phyloP scores from a whole-genome alignment of 1,140 invertebrate genomes.

The Drosophila mauritiana region DNA sequence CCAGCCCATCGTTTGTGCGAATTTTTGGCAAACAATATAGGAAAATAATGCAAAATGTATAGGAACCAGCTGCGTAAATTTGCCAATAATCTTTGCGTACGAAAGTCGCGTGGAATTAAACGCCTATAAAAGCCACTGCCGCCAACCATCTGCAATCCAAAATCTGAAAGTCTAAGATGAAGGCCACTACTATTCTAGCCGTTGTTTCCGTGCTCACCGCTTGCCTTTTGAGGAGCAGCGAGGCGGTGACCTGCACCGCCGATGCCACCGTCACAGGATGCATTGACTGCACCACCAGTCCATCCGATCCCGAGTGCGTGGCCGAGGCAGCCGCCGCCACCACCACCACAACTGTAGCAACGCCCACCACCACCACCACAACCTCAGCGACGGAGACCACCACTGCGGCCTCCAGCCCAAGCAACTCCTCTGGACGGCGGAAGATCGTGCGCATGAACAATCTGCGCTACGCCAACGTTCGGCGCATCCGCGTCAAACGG shows the following conservation, averaged over 20 bases:
- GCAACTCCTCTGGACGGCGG: background rate
- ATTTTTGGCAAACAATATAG: conserved; percentile 17
- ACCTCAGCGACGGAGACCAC: background rate
- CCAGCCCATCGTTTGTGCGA: conserved; percentile 6
- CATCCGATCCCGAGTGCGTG: conserved; percentile 1
- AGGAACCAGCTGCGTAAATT: conserved; percentile 33
- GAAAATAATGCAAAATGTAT: background rate
- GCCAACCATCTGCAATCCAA: conserved; percentile 2
- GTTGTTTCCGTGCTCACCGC: conserved; percentile 13
- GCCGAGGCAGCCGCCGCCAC: conserved; percentile 13
- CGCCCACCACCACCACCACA: background rate
- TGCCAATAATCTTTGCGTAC: conserved; percentile 13
- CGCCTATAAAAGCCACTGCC: conserved; percentile 27
- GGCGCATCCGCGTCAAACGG: conserved; percentile 20
- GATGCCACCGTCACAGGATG: conserved; percentile 11
- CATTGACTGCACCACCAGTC: conserved; percentile 14
- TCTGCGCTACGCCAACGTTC: conserved; percentile 7
- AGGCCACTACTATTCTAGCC: conserved; percentile 1
- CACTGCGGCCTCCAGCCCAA: background rate
- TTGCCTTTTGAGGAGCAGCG: conserved; percentile 11
- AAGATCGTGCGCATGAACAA: conserved; percentile 26
- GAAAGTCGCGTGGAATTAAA: conserved; percentile 4
- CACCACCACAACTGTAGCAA: conserved; percentile 1
- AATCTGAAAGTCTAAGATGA: conserved; percentile 7
- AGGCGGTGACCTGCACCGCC: conserved; percentile 42